Evolutionary conservation across 2,113 vertebrate genomes (phyloP).

Genomic region (Camelus bactrianus): DNA sequence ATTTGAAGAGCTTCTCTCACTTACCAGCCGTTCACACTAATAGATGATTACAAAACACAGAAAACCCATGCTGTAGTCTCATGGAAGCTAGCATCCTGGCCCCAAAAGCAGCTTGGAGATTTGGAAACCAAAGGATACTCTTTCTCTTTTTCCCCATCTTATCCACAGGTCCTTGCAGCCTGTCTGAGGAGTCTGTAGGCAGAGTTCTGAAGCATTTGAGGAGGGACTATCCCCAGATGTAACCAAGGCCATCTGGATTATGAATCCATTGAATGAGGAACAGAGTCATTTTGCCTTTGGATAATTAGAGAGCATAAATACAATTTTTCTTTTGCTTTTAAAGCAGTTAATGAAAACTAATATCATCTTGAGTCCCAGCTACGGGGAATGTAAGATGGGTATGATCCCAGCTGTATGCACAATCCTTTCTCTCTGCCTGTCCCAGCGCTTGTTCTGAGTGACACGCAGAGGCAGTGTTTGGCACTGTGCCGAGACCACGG

Average conservation of each 20-base stretch:
- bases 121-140: neutral
- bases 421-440: neutral
- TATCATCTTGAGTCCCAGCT: neutral
- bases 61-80: neutral
- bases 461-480: no score
- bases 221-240: neutral
- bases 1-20: neutral
- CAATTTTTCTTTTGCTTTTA: neutral
- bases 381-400: neutral
- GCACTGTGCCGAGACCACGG: fast-evolving
- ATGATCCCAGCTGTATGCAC: no score
- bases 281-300: neutral
- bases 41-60: neutral
- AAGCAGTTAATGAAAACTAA: neutral
- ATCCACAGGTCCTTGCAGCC: neutral
- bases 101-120: neutral
- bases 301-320: neutral
- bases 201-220: neutral
- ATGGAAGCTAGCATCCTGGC: neutral
- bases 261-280: neutral
- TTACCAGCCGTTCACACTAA: neutral
- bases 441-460: neutral
- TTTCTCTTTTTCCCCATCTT: neutral
- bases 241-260: neutral
- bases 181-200: neutral